A percentile compares a stretch with the other conserved stretches of the same genome.
Evolutionary conservation across 2,113 vertebrate species (phyloP).

Genomic region (Camelus bactrianus): DNA sequence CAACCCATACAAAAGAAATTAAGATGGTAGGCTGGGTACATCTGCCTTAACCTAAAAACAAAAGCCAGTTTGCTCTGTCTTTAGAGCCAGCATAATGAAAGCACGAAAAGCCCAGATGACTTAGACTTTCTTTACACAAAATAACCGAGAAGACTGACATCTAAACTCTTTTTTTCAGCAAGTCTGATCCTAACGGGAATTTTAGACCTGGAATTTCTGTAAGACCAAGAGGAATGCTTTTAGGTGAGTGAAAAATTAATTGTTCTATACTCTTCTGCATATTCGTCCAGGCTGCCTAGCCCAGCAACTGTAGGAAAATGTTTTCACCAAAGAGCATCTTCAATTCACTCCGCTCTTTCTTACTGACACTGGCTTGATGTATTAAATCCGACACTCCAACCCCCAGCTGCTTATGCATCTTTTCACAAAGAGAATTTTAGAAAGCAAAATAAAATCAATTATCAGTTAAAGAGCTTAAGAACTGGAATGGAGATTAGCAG

Average conservation of each 20-base stretch:
- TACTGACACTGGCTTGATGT: background rate
- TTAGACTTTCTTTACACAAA: conserved; percentile 78
- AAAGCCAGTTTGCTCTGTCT: conserved; percentile 80
- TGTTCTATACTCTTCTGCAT: background rate
- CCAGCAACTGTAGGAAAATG: background rate
- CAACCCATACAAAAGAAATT: conserved; percentile 81
- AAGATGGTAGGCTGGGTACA: conserved; percentile 80
- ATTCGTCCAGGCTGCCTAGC: background rate
- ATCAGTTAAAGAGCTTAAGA: background rate
- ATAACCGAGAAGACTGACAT: conserved; percentile 72
- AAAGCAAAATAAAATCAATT: background rate
- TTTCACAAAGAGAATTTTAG: background rate
- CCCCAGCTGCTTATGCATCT: background rate
- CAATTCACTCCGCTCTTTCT: background rate
- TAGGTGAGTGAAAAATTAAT: background rate
- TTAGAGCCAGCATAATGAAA: conserved; percentile 73
- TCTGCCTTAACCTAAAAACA: conserved; percentile 87
- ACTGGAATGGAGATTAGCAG: too few relatives aligned
- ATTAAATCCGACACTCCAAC: background rate
- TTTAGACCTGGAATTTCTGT: conserved; percentile 50
- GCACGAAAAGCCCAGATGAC: conserved; percentile 83
- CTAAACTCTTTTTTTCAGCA: conserved; percentile 78
- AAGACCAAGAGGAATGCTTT: conserved; percentile 63
- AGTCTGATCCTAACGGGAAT: conserved; percentile 41
- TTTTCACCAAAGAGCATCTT: background rate